Evolutionary conservation across 1,140 invertebrate species (phyloP), one percentile per base, ranked within the genome.

Genomic region (Papilio aristodemus): DNA sequence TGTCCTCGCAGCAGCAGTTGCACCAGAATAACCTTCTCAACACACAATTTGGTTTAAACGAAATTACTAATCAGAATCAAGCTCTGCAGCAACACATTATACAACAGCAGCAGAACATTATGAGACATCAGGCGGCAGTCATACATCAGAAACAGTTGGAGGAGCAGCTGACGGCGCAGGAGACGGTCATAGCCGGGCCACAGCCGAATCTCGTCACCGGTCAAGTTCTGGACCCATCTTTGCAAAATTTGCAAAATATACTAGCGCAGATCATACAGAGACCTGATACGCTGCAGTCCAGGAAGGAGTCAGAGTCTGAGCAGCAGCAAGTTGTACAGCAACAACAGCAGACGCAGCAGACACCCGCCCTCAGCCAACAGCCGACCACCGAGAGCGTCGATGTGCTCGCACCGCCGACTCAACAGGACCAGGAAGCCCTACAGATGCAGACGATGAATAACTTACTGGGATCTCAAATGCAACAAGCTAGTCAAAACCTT

Each of bases 91-190:
- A 91, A 63, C 84, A 91, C 41, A 89, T 91, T 13, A 91, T 91
- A 39, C 87, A 91, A 57, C 89, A 87, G 41, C 89, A 89, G 62
- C 87, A 89, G 67, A 89, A 84, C 58, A 87, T 91, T 4, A 91
- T 91, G 63, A 84, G 83, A 1, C 89, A 92, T 10, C 92, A 92
- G 72, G 86, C 86, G 7, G 86, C 81, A 0, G 84, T 86, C 13
- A 92, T 93, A 25, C 85, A 92, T 0, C 91, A 92, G 64, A 93
- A 93, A 39, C 88, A 93, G 70, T 89, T 91, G 38, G 89, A 91
- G 70, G 81, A 88, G 64, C 84, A 89, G 36, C 77, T 92, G 25
- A 87, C 88, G 62, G 84, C 84, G 9, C 84, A 90, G 66, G 87
- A 91, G 57, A 80, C 84, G 78, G 77, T 89, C 37, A 78, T 87